phyloP scores from a whole-genome alignment of 1,140 invertebrate species.

The Neoseiulus cucumeris region DNA sequence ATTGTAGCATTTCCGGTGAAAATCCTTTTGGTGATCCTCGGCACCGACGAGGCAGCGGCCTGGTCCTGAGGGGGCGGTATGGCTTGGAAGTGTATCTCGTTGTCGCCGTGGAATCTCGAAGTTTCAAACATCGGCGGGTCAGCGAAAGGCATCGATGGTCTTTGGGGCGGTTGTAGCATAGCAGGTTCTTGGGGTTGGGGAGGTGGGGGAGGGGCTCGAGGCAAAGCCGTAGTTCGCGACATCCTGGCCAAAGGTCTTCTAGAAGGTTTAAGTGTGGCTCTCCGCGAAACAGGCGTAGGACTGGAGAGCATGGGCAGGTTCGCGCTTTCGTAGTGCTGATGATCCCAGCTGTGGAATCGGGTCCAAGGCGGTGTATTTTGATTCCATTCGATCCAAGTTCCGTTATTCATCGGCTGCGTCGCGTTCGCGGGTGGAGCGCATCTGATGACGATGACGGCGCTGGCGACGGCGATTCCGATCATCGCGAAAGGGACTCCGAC shows the following conservation, averaged over 20 bases:
- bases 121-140: too few relatives aligned
- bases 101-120: too few relatives aligned
- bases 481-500: neutral
- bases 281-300: too few relatives aligned
- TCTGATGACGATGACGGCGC: neutral
- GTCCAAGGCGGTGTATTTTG: neutral
- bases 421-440: neutral
- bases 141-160: too few relatives aligned
- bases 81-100: neutral
- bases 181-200: too few relatives aligned
- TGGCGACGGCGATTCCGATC: constrained; percentile 9
- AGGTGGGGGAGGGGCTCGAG: too few relatives aligned
- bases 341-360: neutral
- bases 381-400: neutral
- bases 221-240: too few relatives aligned
- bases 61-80: neutral
- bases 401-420: neutral
- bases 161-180: too few relatives aligned
- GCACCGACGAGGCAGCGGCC: neutral
- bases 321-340: too few relatives aligned
- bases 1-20: neutral
- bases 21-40: neutral
- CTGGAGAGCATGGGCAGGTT: too few relatives aligned
- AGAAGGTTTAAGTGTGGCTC: too few relatives aligned
- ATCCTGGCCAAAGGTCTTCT: too few relatives aligned